phyloP scores from a whole-genome alignment of 2,888 invertebrate genomes.

The Nomada lathburiana region DNA sequence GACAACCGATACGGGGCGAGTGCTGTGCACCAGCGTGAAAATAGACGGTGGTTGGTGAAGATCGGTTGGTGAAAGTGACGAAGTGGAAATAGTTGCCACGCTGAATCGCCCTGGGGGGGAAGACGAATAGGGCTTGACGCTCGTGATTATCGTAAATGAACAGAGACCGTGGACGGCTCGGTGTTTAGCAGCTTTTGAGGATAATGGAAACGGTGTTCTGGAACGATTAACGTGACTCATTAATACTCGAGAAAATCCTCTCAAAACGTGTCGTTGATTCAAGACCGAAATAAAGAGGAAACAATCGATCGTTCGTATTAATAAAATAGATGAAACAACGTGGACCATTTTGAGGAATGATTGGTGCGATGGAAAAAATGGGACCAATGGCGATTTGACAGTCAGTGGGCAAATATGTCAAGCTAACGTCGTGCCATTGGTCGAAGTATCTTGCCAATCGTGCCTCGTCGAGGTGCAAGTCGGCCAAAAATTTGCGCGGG shows the following conservation, averaged over 20 bases:
- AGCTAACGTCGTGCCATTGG: conserved; percentile 22
- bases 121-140: conserved; percentile 21
- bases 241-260: neutral
- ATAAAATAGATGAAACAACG: too few species aligned
- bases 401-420: conserved; percentile 25
- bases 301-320: neutral
- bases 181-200: conserved; percentile 10
- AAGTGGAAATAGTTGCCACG: conserved; percentile 42
- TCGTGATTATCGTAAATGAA: conserved; percentile 17
- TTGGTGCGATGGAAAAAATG: neutral
- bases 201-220: neutral
- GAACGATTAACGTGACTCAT: conserved; percentile 1
- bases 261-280: too few species aligned
- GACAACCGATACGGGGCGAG: conserved; percentile 42
- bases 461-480: neutral
- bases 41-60: conserved; percentile 63
- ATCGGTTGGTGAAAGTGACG: conserved; percentile 59
- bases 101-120: neutral
- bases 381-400: conserved; percentile 23
- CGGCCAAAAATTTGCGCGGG: conserved; percentile 36
- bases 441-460: conserved; percentile 21
- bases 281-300: neutral
- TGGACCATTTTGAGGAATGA: neutral
- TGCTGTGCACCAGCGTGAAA: conserved; percentile 65
- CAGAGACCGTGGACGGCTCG: neutral